phyloP scores from a whole-genome alignment of 1,140 invertebrate genomes.

The Acyrthosiphon pisum region DNA sequence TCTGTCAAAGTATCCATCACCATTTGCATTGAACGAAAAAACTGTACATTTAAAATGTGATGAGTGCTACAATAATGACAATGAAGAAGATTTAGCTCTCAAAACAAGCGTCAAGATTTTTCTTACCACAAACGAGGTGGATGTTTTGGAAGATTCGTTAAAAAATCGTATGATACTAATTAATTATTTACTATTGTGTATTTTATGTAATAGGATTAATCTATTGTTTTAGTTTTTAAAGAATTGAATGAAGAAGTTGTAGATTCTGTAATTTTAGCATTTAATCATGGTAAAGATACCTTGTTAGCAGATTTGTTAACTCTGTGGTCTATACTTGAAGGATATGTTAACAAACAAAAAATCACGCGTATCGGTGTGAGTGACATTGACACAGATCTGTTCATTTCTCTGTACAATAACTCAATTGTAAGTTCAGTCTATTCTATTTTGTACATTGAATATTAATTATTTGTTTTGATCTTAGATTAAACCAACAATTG shows the following conservation, averaged over 20 bases:
- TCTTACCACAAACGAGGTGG: conserved; percentile 24
- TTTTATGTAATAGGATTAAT: not conserved
- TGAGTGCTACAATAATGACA: conserved; percentile 29
- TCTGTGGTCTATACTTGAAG: conserved; percentile 78
- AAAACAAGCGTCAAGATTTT: conserved; percentile 45
- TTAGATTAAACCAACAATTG: conserved; percentile 84
- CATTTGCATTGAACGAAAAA: conserved; percentile 26
- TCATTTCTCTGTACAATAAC: conserved; percentile 79
- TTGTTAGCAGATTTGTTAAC: conserved; percentile 71
- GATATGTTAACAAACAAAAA: conserved; percentile 71
- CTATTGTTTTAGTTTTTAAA: conserved; percentile 71
- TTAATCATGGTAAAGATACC: conserved; percentile 62
- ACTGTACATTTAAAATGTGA: conserved; percentile 48
- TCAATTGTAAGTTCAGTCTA: conserved; percentile 68
- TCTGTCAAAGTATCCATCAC: conserved; percentile 15
- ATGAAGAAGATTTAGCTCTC: conserved; percentile 44
- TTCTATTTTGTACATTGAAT: not conserved
- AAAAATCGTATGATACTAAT: conserved; percentile 29
- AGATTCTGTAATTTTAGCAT: conserved; percentile 79
- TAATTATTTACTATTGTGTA: not conserved
- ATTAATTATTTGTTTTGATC: conserved; percentile 59
- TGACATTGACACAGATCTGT: conserved; percentile 82
- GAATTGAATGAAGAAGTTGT: conserved; percentile 74
- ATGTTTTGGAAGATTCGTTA: conserved; percentile 32
- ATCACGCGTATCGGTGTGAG: conserved; percentile 83